Percentiles rank a stretch among this genome's conserved stretches.
Conservation (phyloP, 2,797 vertebrate genomes). For the Etheostoma nigrum region DNA sequence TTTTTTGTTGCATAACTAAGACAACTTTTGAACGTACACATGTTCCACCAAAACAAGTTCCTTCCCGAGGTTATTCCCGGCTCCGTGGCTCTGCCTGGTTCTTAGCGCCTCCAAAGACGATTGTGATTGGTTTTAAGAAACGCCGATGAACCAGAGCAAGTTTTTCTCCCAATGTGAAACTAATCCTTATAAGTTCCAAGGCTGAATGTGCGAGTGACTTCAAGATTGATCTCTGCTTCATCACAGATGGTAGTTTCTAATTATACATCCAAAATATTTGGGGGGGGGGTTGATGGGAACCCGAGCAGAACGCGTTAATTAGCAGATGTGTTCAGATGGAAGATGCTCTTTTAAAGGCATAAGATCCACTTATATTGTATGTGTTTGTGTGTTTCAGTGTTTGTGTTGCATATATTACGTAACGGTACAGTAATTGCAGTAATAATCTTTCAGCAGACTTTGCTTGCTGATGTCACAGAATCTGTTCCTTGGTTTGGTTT, state of each 20-base stretch:
- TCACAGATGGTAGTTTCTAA: conserved; percentile 63
- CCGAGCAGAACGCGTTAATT: conserved; percentile 45
- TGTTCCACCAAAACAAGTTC: too few species aligned
- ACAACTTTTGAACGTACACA: too few species aligned
- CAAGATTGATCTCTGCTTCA: conserved; percentile 31
- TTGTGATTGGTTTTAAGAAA: too few species aligned
- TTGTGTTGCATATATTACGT: background rate
- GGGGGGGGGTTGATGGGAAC: conserved; percentile 10
- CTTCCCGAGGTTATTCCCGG: too few species aligned
- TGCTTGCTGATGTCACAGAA: background rate
- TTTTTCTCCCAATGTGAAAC: too few species aligned
- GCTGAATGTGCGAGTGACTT: conserved; percentile 36
- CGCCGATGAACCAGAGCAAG: too few species aligned
- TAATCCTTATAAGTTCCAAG: conserved; percentile 22
- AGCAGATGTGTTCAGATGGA: conserved; percentile 38
- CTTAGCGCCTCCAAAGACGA: too few species aligned
- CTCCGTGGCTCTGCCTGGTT: too few species aligned
- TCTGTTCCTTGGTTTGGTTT: conserved; percentile 8
- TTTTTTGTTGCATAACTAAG: too few species aligned
- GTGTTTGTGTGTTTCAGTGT: conserved; percentile 2
- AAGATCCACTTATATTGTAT: conserved; percentile 2
- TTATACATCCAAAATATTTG: conserved; percentile 44
- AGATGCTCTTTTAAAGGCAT: conserved; percentile 45
- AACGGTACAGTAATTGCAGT: conserved; percentile 1
- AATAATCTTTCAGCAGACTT: conserved; percentile 15